A percentile compares a stretch with the other conserved stretches of the same genome.
phyloP scores from a whole-genome alignment of 2,797 vertebrate genomes.

The Notolabrus celidotus region DNA sequence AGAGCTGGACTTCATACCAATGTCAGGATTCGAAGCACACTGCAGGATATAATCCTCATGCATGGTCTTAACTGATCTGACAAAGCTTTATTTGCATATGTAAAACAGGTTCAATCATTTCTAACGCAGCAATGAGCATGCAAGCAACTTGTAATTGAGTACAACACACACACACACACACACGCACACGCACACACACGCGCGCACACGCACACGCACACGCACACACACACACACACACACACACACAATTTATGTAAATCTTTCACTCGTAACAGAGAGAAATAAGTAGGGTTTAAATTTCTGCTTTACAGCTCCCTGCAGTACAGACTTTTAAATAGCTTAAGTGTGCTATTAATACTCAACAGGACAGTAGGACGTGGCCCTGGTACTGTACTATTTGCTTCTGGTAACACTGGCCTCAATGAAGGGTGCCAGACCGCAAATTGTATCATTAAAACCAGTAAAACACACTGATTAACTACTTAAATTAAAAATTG shows the following conservation, averaged over 20 bases:
- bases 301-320: constrained; percentile 34
- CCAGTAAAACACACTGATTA: neutral
- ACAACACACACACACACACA: neutral
- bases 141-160: neutral
- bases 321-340: constrained; percentile 59
- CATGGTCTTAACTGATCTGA: neutral
- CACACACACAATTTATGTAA: neutral
- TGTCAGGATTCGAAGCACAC: too few relatives aligned
- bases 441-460: neutral
- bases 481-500: neutral
- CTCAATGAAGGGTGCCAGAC: constrained; percentile 5
- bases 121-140: neutral
- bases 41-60: too few relatives aligned
- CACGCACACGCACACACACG: neutral
- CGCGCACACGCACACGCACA: neutral
- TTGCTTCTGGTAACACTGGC: constrained; percentile 6
- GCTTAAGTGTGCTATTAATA: constrained; percentile 73
- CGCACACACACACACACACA: neutral
- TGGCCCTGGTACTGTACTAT: constrained; percentile 32
- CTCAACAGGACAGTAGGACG: constrained; percentile 56
- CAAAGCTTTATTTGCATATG: neutral
- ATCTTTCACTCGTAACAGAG: constrained; percentile 14
- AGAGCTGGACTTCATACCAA: too few relatives aligned
- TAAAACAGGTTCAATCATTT: neutral
- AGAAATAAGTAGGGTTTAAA: constrained; percentile 27